These are phyloP conservation scores for Lepisosteus osseus DNA, from an alignment of 2,113 vertebrate species.

Conservation along the genomic window DNA sequence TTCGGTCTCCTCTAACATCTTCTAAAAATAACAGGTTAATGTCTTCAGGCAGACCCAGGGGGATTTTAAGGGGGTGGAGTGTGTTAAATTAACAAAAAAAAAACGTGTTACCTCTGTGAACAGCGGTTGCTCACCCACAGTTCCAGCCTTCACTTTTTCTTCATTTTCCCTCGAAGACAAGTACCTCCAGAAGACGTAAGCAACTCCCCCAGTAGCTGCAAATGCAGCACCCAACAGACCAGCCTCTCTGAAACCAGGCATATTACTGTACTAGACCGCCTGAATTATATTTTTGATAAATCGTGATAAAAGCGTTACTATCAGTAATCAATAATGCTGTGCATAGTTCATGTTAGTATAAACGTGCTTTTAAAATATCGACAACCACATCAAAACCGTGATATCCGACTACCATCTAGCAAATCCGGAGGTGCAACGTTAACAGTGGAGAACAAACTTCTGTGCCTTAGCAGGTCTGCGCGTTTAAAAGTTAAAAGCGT, in stretches of 20 bases:
- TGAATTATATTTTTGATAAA: not conserved
- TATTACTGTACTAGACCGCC: slow-evolving; percentile 22
- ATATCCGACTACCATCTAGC: not conserved
- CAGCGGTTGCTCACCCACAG: not conserved
- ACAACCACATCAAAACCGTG: not conserved
- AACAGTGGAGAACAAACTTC: too few species aligned
- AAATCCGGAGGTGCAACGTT: not conserved
- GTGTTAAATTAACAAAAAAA: too few species aligned
- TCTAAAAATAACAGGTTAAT: not conserved
- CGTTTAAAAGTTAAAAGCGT: too few species aligned
- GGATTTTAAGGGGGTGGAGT: too few species aligned
- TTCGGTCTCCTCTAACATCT: not conserved
- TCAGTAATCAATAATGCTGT: not conserved
- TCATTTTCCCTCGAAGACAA: slow-evolving; percentile 16
- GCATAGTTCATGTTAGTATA: not conserved
- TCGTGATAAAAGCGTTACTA: not conserved
- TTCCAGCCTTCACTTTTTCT: not conserved
- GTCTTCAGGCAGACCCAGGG: too few species aligned
- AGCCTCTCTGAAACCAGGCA: slow-evolving; percentile 48
- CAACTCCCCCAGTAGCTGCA: slow-evolving; percentile 54
- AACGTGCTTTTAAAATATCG: not conserved
- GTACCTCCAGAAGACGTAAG: slow-evolving; percentile 55
- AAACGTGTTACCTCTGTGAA: not conserved
- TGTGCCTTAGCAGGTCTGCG: too few species aligned
- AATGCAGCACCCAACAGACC: slow-evolving; percentile 50